Base-by-base conservation (phyloP, 2,888 invertebrate genomes). In the Serripes groenlandicus region DNA sequence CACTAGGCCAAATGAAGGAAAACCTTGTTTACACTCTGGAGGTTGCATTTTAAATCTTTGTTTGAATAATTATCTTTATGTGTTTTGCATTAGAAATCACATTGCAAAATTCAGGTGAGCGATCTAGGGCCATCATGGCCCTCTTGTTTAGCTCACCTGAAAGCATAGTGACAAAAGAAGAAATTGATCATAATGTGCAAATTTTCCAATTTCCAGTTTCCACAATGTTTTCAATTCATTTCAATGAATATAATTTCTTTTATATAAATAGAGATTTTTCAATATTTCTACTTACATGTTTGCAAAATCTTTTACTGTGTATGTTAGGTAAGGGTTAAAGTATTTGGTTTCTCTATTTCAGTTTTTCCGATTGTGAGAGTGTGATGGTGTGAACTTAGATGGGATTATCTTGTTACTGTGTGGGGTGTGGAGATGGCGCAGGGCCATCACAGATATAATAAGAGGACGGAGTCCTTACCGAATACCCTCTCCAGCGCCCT, bases 401-500 rank as follows among this genome's bases (percentile, higher is more conserved):
- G 85, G 81, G 85, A 78, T 69, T 85, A 78, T 78, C 49, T 73
- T 75, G 34, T 54, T 37, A 56, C 28, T 26, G 35, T 70, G 62
- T 32, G 75, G 72, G 78, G 70, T 37, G 73, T 70, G 80, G 81
- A 70, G 54, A 85, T 85, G 85, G 85, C 85, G 52, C 71, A 78
- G 69, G 78, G 80, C 80, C 64, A 72, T 58, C 89, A 89, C 85
- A 87, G 90, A 77, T 90, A 90, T 82, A 91, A 88, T 73, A 92
- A 91, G 79, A 85, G 91, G 86, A 89, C 92, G n/a, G 92, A 92
- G 81, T 91, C 91, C 73, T 83, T 91, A 83, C 92, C 92, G 21
- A 89, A 86, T 73, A 87, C 91, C n/a, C 85, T 92, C 72, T 87
- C 91, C 64, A 88, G 89, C 74, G 89, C 91, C 54, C 68, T 86